Percentiles rank a stretch among this genome's conserved stretches.
Evolutionary conservation across 1,140 invertebrate genomes (phyloP).

Genomic region (Vanessa atalanta): DNA sequence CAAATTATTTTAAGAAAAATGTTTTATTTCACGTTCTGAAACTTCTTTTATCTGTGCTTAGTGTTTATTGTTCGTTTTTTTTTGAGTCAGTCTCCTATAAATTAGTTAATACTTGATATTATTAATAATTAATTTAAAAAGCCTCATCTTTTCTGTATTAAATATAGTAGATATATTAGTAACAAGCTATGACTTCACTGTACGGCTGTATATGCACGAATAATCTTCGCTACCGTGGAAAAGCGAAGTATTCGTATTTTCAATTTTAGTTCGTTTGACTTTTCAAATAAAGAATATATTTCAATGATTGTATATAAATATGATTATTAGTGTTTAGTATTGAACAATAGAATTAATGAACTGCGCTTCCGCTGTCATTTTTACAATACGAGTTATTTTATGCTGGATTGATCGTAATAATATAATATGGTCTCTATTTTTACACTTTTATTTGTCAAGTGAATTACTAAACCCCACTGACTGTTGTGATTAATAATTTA

Average conservation of each 20-base stretch:
- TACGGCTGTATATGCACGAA: constrained; percentile 27
- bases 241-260: neutral
- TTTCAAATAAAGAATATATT: constrained; percentile 9
- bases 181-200: constrained; percentile 17
- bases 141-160: too few relatives aligned
- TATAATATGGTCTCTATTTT: neutral
- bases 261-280: neutral
- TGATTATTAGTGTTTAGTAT: constrained; percentile 13
- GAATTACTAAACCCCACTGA: too few relatives aligned
- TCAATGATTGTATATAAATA: neutral
- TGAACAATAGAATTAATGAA: constrained; percentile 55
- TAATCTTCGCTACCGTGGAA: constrained; percentile 42
- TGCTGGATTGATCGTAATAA: constrained; percentile 13
- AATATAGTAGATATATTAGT: neutral
- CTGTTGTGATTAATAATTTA: too few relatives aligned
- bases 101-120: neutral
- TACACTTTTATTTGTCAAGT: neutral
- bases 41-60: too few relatives aligned
- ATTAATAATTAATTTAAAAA: too few relatives aligned
- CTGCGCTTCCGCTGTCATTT: constrained; percentile 46
- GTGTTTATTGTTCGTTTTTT: too few relatives aligned
- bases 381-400: constrained; percentile 25
- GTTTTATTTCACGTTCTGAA: neutral
- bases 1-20: neutral
- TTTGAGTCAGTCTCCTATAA: neutral